phyloP scores from a whole-genome alignment of 2,113 vertebrate species.

The Budorcas taxicolor region DNA sequence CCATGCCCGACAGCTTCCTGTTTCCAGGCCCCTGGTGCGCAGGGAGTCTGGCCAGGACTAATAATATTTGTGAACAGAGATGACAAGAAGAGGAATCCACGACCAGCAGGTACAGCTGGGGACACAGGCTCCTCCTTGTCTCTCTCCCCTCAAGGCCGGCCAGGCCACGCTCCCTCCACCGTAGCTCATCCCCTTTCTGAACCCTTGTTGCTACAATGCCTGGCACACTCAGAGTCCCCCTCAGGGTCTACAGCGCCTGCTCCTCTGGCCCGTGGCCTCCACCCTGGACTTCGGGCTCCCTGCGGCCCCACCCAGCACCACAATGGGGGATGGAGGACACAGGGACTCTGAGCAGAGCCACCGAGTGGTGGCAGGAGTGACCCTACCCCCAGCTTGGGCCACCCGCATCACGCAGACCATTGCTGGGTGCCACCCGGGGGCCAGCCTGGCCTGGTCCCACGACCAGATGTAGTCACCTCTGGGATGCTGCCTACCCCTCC shows the following conservation, averaged over 20 bases:
- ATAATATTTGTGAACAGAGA: neutral
- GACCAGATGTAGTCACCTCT: neutral
- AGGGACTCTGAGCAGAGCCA: neutral
- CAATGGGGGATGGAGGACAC: fast-evolving
- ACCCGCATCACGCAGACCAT: fast-evolving
- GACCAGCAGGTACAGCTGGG: neutral
- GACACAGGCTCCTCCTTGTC: neutral
- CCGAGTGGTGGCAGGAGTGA: neutral
- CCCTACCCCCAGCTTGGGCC: neutral
- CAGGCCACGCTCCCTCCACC: neutral
- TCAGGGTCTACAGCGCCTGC: neutral
- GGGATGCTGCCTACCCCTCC: neutral
- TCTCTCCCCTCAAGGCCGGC: neutral
- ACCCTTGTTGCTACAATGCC: fast-evolving
- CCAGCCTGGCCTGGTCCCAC: neutral
- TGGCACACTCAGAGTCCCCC: neutral
- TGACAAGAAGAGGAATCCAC: neutral
- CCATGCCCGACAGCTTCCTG: fast-evolving
- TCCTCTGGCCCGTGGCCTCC: neutral
- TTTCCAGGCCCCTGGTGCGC: neutral
- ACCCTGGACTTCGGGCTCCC: neutral
- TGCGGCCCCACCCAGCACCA: neutral
- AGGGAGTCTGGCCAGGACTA: neutral
- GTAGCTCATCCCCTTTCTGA: neutral
- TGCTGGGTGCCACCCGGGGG: neutral